Evolutionary conservation across 1,140 invertebrate species (phyloP), one percentile per base, ranked within the genome.

Genomic region (Zaprionus ghesquierei): DNA sequence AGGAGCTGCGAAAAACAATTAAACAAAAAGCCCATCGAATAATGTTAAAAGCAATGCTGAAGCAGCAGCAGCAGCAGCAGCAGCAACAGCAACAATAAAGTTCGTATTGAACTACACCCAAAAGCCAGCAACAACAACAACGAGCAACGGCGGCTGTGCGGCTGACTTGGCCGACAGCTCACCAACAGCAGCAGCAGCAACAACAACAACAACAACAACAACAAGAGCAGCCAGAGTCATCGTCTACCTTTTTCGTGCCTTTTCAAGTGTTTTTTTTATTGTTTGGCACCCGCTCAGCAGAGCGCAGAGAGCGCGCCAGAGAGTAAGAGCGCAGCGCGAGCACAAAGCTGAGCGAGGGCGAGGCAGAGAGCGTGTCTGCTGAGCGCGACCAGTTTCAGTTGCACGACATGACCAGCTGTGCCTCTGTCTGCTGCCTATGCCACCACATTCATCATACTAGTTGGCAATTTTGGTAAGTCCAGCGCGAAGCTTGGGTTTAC

Each of bases 81-180:
- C 61, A 66, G 44, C 55, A 86, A 15, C 79, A 84, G 27, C 59
- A 61, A 77, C 81, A 86, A 81, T 81, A 81, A 86, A 81, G 70
- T 77, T 85, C 65, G 74, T 85, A 86, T 86, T 86, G 81, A 84
- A 86, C 77, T 70, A 81, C 81, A 84, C 81, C 78, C 81, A 77
- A 70, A 61, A 78, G 61, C 54, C 61, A 75, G 41, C 46, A 74
- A 35, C 50, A 62, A 51, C 58, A 49, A 59, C 56, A 56, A 54
- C 58, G 23, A 44, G 35, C 59, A 56, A 59, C 53, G 54, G 68
- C 72, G 69, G 68, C 68, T 74, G 71, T 80, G 78, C 78, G 78
- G 78, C 77, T 80, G 78, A 81, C 78, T 80, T 80, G 78, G 78
- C 72, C 77, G 75, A 80, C 53, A 71, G 62, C 69, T 66, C 69